Evolutionary conservation across 1,140 invertebrate species (phyloP).

Genomic region (Bombus polaris): DNA sequence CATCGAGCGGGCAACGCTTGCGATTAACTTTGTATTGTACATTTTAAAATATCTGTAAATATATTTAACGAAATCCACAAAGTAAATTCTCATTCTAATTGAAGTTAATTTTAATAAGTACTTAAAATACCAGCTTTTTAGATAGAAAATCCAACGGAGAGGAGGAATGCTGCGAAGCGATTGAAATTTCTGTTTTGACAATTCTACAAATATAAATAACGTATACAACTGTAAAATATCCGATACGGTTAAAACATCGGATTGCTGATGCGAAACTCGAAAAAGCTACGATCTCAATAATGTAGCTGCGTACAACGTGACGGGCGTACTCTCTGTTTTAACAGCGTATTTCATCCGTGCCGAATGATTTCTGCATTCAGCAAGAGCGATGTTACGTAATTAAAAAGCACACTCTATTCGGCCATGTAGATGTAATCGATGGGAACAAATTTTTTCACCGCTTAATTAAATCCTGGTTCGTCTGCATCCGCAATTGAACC

Average conservation of each 20-base stretch:
- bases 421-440: neutral
- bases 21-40: too few species aligned
- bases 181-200: neutral
- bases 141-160: neutral
- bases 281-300: conserved; percentile 9
- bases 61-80: too few species aligned
- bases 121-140: neutral
- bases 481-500: neutral
- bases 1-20: too few species aligned
- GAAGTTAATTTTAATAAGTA: neutral
- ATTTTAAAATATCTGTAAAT: too few species aligned
- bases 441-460: neutral
- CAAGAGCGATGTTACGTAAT: conserved; percentile 2
- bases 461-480: neutral
- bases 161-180: too few species aligned
- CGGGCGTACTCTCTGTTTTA: neutral
- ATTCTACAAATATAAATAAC: neutral
- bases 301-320: neutral
- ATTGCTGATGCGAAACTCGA: neutral
- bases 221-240: neutral
- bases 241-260: neutral
- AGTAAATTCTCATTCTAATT: too few species aligned
- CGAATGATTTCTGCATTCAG: neutral
- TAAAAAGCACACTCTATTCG: neutral
- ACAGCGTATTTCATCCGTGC: neutral